phyloP scores from a whole-genome alignment of 2,888 invertebrate species.

The Eupithecia vulgata region DNA sequence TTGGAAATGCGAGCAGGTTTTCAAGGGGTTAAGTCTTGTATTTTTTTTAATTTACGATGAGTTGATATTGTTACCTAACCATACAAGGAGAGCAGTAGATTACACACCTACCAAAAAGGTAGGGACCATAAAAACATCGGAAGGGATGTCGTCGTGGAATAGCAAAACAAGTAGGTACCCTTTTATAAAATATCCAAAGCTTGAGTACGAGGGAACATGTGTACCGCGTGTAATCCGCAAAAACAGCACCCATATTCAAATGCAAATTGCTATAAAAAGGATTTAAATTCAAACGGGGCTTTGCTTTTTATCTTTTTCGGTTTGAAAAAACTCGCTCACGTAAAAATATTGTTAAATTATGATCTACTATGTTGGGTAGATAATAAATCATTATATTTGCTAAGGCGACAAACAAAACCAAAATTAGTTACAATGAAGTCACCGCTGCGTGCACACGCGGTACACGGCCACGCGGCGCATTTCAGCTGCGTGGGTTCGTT shows the following conservation, averaged over 20 bases:
- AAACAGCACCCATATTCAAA: conserved; percentile 14
- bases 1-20: neutral
- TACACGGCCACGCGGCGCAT: too few species aligned
- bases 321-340: neutral
- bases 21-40: neutral
- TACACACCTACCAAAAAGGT: neutral
- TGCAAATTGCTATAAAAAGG: conserved; percentile 13
- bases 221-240: neutral
- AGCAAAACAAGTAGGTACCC: neutral
- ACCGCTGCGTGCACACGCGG: too few species aligned
- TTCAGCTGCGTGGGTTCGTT: too few species aligned
- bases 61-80: neutral
- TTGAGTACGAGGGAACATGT: conserved; percentile 2
- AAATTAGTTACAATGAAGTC: too few species aligned
- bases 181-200: neutral
- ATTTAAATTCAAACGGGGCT: conserved; percentile 2
- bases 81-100: neutral
- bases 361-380: neutral
- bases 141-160: neutral
- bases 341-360: neutral
- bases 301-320: neutral
- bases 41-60: neutral
- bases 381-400: too few species aligned
- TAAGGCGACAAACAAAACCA: too few species aligned
- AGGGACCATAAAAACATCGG: neutral